phyloP scores from a whole-genome alignment of 64 coral and sea anemone genomes.

The Trachythela sp. region DNA sequence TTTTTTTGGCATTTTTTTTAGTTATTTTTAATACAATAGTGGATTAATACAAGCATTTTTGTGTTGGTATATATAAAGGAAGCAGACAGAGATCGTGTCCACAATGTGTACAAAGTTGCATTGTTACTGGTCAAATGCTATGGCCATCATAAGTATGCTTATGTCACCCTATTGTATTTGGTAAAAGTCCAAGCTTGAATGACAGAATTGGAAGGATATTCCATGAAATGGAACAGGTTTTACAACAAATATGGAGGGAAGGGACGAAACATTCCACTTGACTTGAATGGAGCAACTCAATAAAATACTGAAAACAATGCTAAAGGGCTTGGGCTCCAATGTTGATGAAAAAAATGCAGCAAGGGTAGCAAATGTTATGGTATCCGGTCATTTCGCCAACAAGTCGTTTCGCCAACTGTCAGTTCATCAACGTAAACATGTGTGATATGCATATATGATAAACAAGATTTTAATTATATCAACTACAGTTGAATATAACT shows the following conservation, averaged over 20 bases:
- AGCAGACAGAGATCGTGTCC: neutral
- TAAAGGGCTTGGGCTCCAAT: neutral
- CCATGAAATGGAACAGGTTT: conserved; percentile 44
- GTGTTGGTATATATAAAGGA: too few species aligned
- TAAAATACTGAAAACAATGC: neutral
- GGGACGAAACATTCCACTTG: neutral
- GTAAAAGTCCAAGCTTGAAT: conserved; percentile 24
- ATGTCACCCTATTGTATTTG: neutral
- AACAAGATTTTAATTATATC: too few species aligned
- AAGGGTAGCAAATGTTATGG: too few species aligned
- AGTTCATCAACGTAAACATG: too few species aligned
- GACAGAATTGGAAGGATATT: conserved; percentile 7
- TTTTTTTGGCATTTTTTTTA: too few species aligned
- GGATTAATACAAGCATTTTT: too few species aligned
- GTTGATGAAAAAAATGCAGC: too few species aligned
- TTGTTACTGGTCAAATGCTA: neutral
- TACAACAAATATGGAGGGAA: conserved; percentile 35
- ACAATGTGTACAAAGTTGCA: neutral
- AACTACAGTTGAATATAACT: too few species aligned
- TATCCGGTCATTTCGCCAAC: too few species aligned
- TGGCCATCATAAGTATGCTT: conserved; percentile 4
- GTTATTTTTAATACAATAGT: too few species aligned
- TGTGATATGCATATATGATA: too few species aligned
- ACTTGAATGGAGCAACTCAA: neutral
- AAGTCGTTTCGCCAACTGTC: too few species aligned